Conservation (phyloP, 1,140 invertebrate species). For the Mactra quadrangularis region DNA sequence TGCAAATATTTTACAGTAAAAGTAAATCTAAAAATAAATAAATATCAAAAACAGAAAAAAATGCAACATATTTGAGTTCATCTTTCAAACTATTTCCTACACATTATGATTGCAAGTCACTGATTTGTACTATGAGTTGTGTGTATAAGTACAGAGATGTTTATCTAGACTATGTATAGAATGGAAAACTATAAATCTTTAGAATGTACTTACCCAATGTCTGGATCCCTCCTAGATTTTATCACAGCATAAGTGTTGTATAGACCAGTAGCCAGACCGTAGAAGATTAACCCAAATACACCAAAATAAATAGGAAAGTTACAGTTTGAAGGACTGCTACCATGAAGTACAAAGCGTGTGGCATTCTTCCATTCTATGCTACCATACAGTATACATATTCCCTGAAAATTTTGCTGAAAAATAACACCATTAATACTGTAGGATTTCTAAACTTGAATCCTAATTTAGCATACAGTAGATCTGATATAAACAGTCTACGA, state of each 20-base stretch:
- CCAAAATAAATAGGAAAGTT: conserved; percentile 72
- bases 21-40: no score
- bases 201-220: conserved; percentile 67
- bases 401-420: conserved; percentile 69
- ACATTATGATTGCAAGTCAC: no score
- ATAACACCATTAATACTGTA: not conserved
- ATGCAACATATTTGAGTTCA: no score
- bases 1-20: no score
- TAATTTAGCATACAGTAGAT: not conserved
- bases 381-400: conserved; percentile 67
- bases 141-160: no score
- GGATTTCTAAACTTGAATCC: not conserved
- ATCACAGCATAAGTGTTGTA: conserved; percentile 71
- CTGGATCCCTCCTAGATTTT: conserved; percentile 65
- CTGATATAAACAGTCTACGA: not conserved
- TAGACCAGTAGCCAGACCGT: conserved; percentile 65
- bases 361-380: conserved; percentile 60
- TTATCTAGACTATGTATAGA: no score
- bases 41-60: no score
- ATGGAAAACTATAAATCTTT: no score
- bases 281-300: conserved; percentile 76
- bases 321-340: conserved; percentile 59
- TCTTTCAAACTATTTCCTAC: no score
- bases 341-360: conserved; percentile 39
- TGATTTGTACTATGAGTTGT: no score